A percentile compares a stretch with the other conserved stretches of the same genome.
These are phyloP conservation scores for Ladona fulva DNA, from an alignment of 1,140 invertebrate genomes.

Conservation along the genomic window DNA sequence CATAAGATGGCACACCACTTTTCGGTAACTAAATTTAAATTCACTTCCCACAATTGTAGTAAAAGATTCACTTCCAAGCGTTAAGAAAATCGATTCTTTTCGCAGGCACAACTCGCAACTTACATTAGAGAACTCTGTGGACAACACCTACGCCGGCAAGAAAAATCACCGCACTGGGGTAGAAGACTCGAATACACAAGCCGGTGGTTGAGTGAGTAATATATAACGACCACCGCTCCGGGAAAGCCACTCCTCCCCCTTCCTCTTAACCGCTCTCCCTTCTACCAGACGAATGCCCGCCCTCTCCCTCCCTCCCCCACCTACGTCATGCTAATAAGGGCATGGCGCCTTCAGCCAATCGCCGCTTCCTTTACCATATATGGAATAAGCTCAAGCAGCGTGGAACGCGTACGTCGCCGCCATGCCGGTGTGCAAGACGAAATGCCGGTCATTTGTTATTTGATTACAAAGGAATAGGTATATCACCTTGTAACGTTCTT, in stretches of 20 bases:
- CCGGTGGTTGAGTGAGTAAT: conserved; percentile 11
- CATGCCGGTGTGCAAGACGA: background rate
- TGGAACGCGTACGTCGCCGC: conserved; percentile 15
- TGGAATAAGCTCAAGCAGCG: conserved; percentile 31
- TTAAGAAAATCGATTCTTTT: no score
- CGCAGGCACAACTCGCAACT: background rate
- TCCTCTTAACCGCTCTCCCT: background rate
- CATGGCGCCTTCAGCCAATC: conserved; percentile 39
- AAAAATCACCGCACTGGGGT: background rate
- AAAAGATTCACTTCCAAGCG: no score
- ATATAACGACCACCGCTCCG: background rate
- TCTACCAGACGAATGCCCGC: background rate
- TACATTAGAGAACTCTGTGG: background rate
- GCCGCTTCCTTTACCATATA: conserved; percentile 46
- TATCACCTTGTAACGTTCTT: no score
- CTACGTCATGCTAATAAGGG: conserved; percentile 33
- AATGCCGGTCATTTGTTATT: background rate
- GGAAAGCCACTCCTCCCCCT: background rate
- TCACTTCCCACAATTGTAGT: no score
- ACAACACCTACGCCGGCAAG: background rate
- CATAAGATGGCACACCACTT: no score
- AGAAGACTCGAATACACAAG: background rate
- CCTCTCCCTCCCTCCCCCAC: conserved; percentile 25
- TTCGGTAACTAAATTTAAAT: no score
- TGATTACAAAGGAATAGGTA: background rate